Evolutionary conservation across 2,113 vertebrate species (phyloP), one percentile per base, ranked within the genome.

Genomic region (Mustela lutreola): DNA sequence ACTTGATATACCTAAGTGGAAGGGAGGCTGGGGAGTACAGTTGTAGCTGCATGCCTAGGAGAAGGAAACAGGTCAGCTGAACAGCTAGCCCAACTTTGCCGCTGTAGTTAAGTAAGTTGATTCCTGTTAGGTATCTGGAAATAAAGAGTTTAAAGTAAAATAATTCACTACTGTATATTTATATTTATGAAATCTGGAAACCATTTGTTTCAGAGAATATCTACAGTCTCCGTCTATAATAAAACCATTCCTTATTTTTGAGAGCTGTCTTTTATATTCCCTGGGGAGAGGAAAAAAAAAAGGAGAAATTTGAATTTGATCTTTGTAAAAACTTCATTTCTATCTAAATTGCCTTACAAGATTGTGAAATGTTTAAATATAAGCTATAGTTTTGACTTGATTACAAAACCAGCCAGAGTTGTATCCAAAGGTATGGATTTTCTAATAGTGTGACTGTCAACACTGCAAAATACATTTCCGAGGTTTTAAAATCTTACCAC

Each of bases 151-250:
- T 71, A 45, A 39, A 79, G 73, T 91, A 84, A 92, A 94, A 83
- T 65, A 78, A 94, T 60, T 91, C 56, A 73, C 21, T 45, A 53
- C 48, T 91, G 1, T 56, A 60, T 91, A 63, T 89, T 62, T 86
- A 36, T 82, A 82, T 58, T 91, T 83, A 16, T 84, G 88, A 75
- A 89, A 53, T 91, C 67, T 85, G 31, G 82, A 93, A 93, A 91
- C 26, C 14, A 96, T 85, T 91, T 63, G 4, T 76, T 96, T 94
- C 91, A 92, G 33, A 87, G 33, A 82, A 90, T 86, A 81, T 94
- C 42, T n/a, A 78, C 75, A 75, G 42, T 86, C 50, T 83, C 75
- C 15, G 16, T 95, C 45, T 62, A 60, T 56, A 63, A 89, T 50
- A 93, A 91, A 96, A 90, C 50, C 82, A 88, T 71, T 48, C 50